Evolutionary conservation across 2,888 invertebrate genomes (phyloP), one percentile per base, ranked within the genome.

Genomic region (Lasius fuliginosus): DNA sequence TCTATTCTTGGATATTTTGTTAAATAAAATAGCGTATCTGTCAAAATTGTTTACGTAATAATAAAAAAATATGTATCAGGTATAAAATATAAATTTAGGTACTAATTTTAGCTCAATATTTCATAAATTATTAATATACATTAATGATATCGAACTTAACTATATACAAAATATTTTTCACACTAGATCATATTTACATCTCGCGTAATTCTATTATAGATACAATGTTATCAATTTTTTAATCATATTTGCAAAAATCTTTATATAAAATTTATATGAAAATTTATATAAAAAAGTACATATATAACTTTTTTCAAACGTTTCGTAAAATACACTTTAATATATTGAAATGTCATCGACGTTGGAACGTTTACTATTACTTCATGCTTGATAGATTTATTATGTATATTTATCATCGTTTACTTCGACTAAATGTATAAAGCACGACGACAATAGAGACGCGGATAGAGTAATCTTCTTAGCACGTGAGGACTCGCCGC

Each of bases 401-500:
- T 23, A 0, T 23, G 11, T 12, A 18, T 15, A 56, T 56, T 56
- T 77, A 77, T 56, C 9, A 40, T 56, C 40, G 40, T 77, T 69
- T 69, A 42, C 33, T 6, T 23, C 8, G 46, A 49, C 18, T 40
- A 33, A 46, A 46, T 36, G 42, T 27, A 42, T 33, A 71, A 71
- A 73, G 73, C 4, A 23, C 46, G 30, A 58, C n/a, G 40, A 58
- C 60, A 60, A 6, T 30, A 46, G 42, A 27, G 58, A 68, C 33
- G n/a, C 12, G 71, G 65, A 69, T 64, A 68, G 71, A 88, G 64
- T 83, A 77, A 83, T 74, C 81, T 75, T 77, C 65, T 82, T 82
- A 79, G 15, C 33, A 82, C 33, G 84, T 65, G 83, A 76, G 82
- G 86, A 86, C 82, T 68, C 83, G 87, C 1, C 79, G 87, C 85